Percentiles rank a stretch among this genome's conserved stretches.
Conservation (phyloP, 2,888 invertebrate genomes). For the Brachyptera risi region DNA sequence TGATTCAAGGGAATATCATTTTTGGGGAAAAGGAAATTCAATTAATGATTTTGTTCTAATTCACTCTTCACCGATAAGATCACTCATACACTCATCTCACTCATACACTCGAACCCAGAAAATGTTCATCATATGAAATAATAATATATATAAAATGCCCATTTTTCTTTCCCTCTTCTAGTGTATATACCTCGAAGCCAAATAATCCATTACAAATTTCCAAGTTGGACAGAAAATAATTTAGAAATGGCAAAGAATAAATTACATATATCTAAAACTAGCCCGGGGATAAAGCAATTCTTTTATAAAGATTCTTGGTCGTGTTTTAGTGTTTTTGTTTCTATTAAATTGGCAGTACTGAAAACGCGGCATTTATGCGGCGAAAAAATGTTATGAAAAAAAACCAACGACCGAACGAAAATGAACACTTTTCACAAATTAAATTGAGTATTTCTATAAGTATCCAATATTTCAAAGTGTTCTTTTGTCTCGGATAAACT, state of each 20-base stretch:
- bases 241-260: slow-evolving; percentile 25
- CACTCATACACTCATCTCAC: too few relatives aligned
- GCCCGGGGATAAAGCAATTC: slow-evolving; percentile 15
- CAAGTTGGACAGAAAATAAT: slow-evolving; percentile 25
- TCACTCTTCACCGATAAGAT: too few relatives aligned
- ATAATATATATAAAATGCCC: slow-evolving; percentile 11
- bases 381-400: not conserved
- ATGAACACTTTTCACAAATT: slow-evolving; percentile 14
- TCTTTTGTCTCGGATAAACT: not conserved
- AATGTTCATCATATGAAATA: slow-evolving; percentile 16
- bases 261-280: slow-evolving; percentile 22
- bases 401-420: too few relatives aligned
- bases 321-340: slow-evolving; percentile 5
- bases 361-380: not conserved
- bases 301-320: slow-evolving; percentile 16
- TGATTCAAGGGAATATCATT: too few relatives aligned
- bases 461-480: slow-evolving; percentile 17
- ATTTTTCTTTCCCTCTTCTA: not conserved
- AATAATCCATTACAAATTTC: slow-evolving; percentile 25
- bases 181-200: slow-evolving; percentile 20
- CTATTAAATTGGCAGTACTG: slow-evolving; percentile 14
- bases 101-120: slow-evolving; percentile 9
- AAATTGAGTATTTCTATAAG: slow-evolving; percentile 24
- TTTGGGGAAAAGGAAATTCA: too few relatives aligned
- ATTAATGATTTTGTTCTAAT: too few relatives aligned